Evolutionary conservation across 2,888 invertebrate genomes (phyloP), one percentile per base, ranked within the genome.

Genomic region (Cenopis cana): DNA sequence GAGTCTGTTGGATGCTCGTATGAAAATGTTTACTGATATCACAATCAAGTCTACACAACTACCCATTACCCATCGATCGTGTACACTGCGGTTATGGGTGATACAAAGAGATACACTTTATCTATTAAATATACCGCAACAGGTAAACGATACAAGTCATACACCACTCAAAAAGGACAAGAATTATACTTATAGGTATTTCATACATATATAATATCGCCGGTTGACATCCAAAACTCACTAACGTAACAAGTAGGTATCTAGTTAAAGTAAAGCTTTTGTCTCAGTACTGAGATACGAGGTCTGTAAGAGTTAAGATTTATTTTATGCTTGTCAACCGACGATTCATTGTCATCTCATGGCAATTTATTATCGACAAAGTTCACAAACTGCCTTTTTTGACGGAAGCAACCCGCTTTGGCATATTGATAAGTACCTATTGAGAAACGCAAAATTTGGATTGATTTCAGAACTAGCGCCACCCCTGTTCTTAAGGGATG

Each of bases 21-120:
- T 93, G 93, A 93, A 93, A 93, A 93, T 93, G 92, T 93, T 93
- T 93, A 93, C 89, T 93, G 93, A 90, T 93, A 93, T 93, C 93
- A 93, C 93, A 93, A 93, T 93, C 90, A 93, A 90, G 85, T 91
- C 93, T 93, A 93, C 93, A 87, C 90, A 88, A 84, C 93, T 93
- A 93, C 91, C 89, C 89, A 82, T 85, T 86, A 89, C 87, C 89
- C 91, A 85, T 87, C 87, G 84, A 82, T 86, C 85, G 86, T 88
- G 88, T 88, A 86, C 88, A 86, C 86, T 81, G 87, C 87, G 88
- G 88, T 82, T 85, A 89, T 82, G 85, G 82, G 88, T 89, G 89
- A 89, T 83, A 79, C 82, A 71, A 87, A 85, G 77, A 86, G 80
- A 85, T 82, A 86, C 81, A 88, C 74, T 78, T 79, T 76, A 81